Evolutionary conservation across 2,888 invertebrate genomes (phyloP).

Genomic region (Drosophila vallismaia): DNA sequence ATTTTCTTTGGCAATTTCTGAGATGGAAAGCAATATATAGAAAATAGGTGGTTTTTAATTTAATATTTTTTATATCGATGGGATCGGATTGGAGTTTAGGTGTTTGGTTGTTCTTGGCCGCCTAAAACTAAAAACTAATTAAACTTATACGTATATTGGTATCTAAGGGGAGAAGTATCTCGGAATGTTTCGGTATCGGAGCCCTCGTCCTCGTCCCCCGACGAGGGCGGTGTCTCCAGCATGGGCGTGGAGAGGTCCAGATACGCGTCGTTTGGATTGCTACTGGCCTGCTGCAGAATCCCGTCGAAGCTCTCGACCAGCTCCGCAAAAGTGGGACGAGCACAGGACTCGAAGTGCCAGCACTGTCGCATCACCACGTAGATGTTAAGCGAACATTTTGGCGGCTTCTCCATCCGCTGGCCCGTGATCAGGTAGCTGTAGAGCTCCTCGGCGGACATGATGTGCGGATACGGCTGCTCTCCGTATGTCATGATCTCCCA

Average conservation of each 20-base stretch:
- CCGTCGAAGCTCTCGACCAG: slow-evolving; percentile 95
- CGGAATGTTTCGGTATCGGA: slow-evolving; percentile 76
- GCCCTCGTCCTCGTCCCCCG: slow-evolving; percentile 86
- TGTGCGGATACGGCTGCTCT: slow-evolving; percentile 98
- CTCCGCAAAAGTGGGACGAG: slow-evolving; percentile 94
- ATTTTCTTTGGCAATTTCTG: slow-evolving; percentile 83
- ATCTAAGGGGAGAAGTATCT: slow-evolving; percentile 74
- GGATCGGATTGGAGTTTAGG: slow-evolving; percentile 39
- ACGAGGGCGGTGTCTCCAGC: slow-evolving; percentile 93
- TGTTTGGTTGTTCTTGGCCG: slow-evolving; percentile 38
- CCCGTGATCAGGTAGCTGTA: slow-evolving; percentile 96
- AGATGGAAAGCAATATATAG: slow-evolving; percentile 20
- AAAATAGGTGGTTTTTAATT: slow-evolving; percentile 24
- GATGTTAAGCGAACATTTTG: slow-evolving; percentile 97
- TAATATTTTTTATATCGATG: slow-evolving; percentile 10
- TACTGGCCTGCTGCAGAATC: slow-evolving; percentile 87
- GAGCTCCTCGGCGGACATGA: slow-evolving; percentile 96
- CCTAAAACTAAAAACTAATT: slow-evolving; percentile 61
- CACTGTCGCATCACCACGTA: slow-evolving; percentile 98
- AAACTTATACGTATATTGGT: slow-evolving; percentile 82
- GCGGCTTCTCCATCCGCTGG: slow-evolving; percentile 98
- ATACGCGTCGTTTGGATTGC: slow-evolving; percentile 91
- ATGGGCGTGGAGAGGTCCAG: slow-evolving; percentile 93
- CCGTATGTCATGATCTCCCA: slow-evolving; percentile 99
- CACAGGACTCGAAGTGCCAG: slow-evolving; percentile 96